Conservation (phyloP, 1,140 invertebrate species). For the Ganaspis sp. region DNA sequence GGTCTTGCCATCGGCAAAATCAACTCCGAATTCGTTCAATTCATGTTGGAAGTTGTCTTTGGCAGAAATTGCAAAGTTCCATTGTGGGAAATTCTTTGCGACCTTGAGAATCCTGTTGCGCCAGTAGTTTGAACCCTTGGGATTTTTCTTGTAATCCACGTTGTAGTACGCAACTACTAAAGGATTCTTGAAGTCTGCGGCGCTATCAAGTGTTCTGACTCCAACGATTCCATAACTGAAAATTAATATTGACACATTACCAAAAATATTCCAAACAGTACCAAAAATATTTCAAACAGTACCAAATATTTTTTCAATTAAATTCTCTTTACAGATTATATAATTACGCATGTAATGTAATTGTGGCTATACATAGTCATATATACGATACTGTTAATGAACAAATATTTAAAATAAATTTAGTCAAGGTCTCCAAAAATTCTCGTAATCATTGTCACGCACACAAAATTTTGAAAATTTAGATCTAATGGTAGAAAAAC, state of each 20-base stretch:
- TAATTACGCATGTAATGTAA: too few relatives aligned
- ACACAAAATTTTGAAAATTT: too few relatives aligned
- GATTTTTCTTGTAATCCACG: slow-evolving; percentile 98
- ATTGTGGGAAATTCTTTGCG: slow-evolving; percentile 88
- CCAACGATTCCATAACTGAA: slow-evolving; percentile 94
- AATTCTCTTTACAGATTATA: slow-evolving; percentile 21
- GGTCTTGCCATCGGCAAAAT: slow-evolving; percentile 91
- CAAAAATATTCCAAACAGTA: too few relatives aligned
- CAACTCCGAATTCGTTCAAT: slow-evolving; percentile 95
- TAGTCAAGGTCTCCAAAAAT: too few relatives aligned
- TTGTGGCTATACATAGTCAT: too few relatives aligned
- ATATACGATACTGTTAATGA: too few relatives aligned
- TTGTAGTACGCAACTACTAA: slow-evolving; percentile 94
- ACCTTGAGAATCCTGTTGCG: slow-evolving; percentile 97
- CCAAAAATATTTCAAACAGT: too few relatives aligned
- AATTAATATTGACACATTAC: slow-evolving; percentile 59
- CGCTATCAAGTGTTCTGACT: slow-evolving; percentile 90
- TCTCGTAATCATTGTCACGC: too few relatives aligned
- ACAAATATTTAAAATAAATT: too few relatives aligned
- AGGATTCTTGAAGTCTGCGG: slow-evolving; percentile 91
- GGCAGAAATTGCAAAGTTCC: slow-evolving; percentile 93
- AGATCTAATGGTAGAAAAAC: too few relatives aligned
- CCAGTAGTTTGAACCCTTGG: slow-evolving; percentile 99
- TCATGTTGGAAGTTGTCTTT: slow-evolving; percentile 96
- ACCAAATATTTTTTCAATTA: slow-evolving; percentile 40